Conservation (phyloP, 2,797 vertebrate species). For the Cryptoblepharus egeriae region DNA sequence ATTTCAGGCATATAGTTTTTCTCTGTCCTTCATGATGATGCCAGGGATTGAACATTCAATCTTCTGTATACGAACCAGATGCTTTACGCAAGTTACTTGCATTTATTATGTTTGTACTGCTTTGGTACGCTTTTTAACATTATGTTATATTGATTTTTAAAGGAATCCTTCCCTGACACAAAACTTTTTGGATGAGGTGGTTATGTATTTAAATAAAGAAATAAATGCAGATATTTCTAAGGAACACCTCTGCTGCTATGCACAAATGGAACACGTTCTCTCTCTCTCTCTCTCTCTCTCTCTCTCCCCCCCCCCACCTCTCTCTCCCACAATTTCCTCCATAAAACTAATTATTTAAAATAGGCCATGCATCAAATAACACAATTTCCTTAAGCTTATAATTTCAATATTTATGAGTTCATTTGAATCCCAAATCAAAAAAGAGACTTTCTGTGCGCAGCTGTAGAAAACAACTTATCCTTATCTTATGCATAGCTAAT, state of each 20-base stretch:
- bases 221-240: background rate
- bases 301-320: background rate
- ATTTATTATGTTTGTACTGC: background rate
- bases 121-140: background rate
- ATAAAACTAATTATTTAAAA: constrained; percentile 64
- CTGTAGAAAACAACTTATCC: constrained; percentile 67
- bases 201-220: constrained; percentile 14
- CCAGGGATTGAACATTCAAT: no score
- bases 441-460: constrained; percentile 48
- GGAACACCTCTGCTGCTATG: background rate
- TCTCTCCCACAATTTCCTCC: constrained; percentile 40
- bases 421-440: constrained; percentile 74
- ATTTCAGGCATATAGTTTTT: no score
- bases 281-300: background rate
- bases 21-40: no score
- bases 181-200: background rate
- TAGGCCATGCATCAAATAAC: constrained; percentile 58
- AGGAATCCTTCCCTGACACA: background rate
- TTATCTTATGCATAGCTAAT: constrained; percentile 68
- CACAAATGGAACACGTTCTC: constrained; percentile 10
- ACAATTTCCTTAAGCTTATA: constrained; percentile 63
- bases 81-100: no score
- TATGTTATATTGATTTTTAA: constrained; percentile 16
- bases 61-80: no score
- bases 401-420: constrained; percentile 75